Percentiles rank a stretch among this genome's conserved stretches.
Conservation (phyloP, 2,113 vertebrate genomes). For the Alligator mississippiensis region DNA sequence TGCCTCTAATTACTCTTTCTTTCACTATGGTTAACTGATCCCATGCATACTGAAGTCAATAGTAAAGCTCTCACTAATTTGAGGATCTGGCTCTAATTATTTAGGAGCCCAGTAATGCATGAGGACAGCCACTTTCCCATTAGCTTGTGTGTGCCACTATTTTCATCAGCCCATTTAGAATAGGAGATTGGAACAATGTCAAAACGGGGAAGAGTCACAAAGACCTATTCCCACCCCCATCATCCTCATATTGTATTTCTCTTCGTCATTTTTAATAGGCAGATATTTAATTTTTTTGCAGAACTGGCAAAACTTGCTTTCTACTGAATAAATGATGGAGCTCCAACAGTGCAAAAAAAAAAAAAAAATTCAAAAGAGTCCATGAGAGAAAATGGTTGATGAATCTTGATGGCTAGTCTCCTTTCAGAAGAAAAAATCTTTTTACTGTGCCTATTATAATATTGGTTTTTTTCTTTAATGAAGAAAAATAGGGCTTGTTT, state of each 20-base stretch:
- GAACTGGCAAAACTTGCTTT: not conserved
- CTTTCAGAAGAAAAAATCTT: not conserved
- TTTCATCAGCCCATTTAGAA: not conserved
- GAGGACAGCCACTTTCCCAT: not conserved
- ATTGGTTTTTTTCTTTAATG: constrained; percentile 22
- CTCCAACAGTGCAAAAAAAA: not conserved
- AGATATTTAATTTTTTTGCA: not conserved
- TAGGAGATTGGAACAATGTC: not conserved
- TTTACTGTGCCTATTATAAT: not conserved
- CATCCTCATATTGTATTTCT: not conserved
- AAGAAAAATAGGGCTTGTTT: not conserved
- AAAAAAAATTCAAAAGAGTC: not conserved
- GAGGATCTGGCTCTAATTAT: not conserved
- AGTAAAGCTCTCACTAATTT: not conserved
- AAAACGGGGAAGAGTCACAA: not conserved
- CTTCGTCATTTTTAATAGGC: not conserved
- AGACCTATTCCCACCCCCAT: not conserved
- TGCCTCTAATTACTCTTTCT: not conserved
- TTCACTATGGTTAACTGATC: not conserved
- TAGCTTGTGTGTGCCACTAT: not conserved
- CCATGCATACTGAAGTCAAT: not conserved
- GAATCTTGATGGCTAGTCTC: not conserved
- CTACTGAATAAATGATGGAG: not conserved
- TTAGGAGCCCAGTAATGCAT: not conserved
- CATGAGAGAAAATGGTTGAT: not conserved